A percentile compares a stretch with the other conserved stretches of the same genome.
Conservation (phyloP, 2,113 vertebrate species). For the Sceloporus tristichus region DNA sequence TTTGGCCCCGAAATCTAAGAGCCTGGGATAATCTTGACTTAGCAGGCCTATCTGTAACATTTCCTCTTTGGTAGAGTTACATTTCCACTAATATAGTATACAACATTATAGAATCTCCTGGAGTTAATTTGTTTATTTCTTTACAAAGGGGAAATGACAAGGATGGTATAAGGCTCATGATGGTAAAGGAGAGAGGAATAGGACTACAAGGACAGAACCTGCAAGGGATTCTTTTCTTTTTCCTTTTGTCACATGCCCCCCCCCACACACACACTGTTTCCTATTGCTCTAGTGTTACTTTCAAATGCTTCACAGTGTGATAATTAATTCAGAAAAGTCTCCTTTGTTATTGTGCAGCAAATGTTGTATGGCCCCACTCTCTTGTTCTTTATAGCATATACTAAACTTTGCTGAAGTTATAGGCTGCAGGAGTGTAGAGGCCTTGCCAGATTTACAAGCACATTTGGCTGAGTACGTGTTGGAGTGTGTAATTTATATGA, state of each 20-base stretch:
- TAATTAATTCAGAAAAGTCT: slow-evolving; percentile 20
- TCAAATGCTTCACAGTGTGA: not conserved
- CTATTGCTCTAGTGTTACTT: not conserved
- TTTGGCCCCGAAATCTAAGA: no score
- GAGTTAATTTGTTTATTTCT: not conserved
- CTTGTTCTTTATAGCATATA: not conserved
- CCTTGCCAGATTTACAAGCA: slow-evolving; percentile 24
- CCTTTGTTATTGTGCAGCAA: not conserved
- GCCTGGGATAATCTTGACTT: no score
- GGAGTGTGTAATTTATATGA: slow-evolving; percentile 56
- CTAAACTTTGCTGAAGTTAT: slow-evolving; percentile 14
- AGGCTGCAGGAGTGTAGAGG: slow-evolving; percentile 12
- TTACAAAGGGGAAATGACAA: not conserved
- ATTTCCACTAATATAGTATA: no score
- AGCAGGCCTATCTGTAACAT: no score
- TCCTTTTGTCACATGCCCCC: not conserved
- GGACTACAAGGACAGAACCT: not conserved
- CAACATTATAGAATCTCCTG: no score
- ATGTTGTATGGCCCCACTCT: slow-evolving; percentile 13
- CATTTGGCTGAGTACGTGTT: slow-evolving; percentile 31
- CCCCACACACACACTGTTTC: not conserved
- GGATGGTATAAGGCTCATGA: not conserved
- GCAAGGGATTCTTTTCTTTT: not conserved
- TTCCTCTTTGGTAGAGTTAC: no score
- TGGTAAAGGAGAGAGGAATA: not conserved